A percentile compares a stretch with the other conserved stretches of the same genome.
These are phyloP conservation scores for Poeciliopsis occidentalis DNA, from an alignment of 2,113 vertebrate species.

Conservation along the genomic window DNA sequence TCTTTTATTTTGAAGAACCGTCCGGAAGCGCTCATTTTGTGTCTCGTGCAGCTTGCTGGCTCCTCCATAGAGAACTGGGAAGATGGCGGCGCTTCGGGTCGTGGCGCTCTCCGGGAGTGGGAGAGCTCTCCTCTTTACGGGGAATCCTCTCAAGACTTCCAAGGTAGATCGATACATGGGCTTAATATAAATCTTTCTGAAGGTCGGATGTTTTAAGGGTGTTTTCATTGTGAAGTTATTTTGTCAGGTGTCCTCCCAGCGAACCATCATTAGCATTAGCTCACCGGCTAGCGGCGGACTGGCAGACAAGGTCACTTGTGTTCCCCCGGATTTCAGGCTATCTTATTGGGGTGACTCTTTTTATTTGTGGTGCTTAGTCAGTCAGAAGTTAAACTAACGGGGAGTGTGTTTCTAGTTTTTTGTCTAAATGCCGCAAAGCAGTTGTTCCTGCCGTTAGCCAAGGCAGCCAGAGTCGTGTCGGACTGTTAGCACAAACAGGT, in stretches of 20 bases:
- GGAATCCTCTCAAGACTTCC: constrained; percentile 61
- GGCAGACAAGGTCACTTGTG: constrained; percentile 73
- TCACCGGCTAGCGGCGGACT: constrained; percentile 9
- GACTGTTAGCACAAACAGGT: background rate
- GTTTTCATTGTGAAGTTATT: fast-evolving
- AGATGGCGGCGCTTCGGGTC: constrained; percentile 81
- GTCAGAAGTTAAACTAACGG: fast-evolving
- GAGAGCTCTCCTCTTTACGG: constrained; percentile 70
- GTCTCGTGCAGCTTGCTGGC: background rate
- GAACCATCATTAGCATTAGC: constrained; percentile 50
- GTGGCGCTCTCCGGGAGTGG: constrained; percentile 70
- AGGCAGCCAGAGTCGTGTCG: background rate
- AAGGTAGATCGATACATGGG: constrained; percentile 54
- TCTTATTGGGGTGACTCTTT: fast-evolving
- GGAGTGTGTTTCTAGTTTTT: fast-evolving
- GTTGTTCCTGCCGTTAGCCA: fast-evolving
- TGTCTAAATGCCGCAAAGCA: fast-evolving
- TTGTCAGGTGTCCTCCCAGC: background rate
- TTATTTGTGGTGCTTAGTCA: fast-evolving
- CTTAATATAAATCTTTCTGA: fast-evolving
- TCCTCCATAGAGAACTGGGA: constrained; percentile 25
- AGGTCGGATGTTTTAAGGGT: too few relatives aligned
- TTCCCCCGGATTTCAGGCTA: background rate
- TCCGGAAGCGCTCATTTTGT: constrained; percentile 27
- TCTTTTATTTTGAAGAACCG: constrained; percentile 42